These are phyloP conservation scores for Cotesia congregata DNA, from an alignment of 2,888 invertebrate species.

Conservation along the genomic window DNA sequence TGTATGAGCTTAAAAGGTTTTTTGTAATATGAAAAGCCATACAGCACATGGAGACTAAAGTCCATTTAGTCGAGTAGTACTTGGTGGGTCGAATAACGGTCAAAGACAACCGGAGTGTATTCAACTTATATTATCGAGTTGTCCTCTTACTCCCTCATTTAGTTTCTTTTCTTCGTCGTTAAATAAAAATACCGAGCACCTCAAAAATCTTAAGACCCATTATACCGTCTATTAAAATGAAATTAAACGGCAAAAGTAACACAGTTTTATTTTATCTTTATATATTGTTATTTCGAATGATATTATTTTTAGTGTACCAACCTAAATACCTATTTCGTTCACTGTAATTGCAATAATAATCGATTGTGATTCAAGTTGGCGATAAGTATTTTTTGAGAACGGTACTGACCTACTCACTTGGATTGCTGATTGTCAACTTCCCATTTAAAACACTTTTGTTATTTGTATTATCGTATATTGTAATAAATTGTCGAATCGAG, in stretches of 20 bases:
- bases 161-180: neutral
- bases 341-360: too few relatives aligned
- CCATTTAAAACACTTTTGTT: neutral
- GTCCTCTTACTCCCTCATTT: slow-evolving; percentile 45
- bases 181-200: slow-evolving; percentile 5
- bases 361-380: neutral
- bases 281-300: neutral
- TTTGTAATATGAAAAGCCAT: slow-evolving; percentile 6
- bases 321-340: neutral
- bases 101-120: slow-evolving; percentile 53
- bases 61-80: slow-evolving; percentile 48
- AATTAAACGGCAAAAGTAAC: neutral
- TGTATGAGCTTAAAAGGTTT: neutral
- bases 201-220: neutral
- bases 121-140: slow-evolving; percentile 53
- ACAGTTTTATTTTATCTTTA: neutral
- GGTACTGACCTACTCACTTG: neutral
- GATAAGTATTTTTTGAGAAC: neutral
- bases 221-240: neutral
- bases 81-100: slow-evolving; percentile 68
- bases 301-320: neutral
- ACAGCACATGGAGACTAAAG: slow-evolving; percentile 28
- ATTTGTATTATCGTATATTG: neutral
- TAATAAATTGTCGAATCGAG: too few relatives aligned
- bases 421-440: neutral